These are phyloP conservation scores for Caerostris extrusa DNA, from an alignment of 1,140 invertebrate genomes.

Conservation along the genomic window DNA sequence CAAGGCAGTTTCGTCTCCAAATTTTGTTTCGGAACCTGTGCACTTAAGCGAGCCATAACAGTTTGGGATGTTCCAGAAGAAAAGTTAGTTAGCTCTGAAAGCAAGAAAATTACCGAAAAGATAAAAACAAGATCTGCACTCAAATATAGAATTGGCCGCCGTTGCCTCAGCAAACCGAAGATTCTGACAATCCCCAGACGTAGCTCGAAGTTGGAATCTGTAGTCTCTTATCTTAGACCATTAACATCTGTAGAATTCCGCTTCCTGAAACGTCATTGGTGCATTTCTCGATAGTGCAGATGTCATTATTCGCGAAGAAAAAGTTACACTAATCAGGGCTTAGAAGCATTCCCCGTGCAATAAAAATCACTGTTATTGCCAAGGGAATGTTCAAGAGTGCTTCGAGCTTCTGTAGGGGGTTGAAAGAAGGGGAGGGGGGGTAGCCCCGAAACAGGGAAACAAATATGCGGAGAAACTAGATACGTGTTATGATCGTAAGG, in stretches of 20 bases:
- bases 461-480: constrained; percentile 63
- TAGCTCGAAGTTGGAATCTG: constrained; percentile 60
- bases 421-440: neutral
- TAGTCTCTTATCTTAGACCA: constrained; percentile 66
- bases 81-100: constrained; percentile 38
- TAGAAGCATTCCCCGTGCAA: constrained; percentile 63
- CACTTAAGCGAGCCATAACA: neutral
- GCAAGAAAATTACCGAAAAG: constrained; percentile 47
- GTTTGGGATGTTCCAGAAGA: neutral
- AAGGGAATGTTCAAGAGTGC: constrained; percentile 66
- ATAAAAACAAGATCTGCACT: constrained; percentile 66
- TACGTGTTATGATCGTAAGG: constrained; percentile 40
- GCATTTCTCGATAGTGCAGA: constrained; percentile 52
- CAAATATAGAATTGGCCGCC: constrained; percentile 53
- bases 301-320: constrained; percentile 75
- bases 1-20: neutral
- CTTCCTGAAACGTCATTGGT: constrained; percentile 65
- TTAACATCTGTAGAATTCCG: constrained; percentile 68
- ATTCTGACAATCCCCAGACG: constrained; percentile 68
- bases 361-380: constrained; percentile 76
- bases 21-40: neutral
- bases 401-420: constrained; percentile 39
- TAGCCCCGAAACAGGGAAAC: constrained; percentile 14
- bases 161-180: constrained; percentile 32
- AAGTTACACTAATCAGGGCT: constrained; percentile 74